Conservation (phyloP, 2,888 invertebrate species). For the Scaptomyza cyrtandrae region DNA sequence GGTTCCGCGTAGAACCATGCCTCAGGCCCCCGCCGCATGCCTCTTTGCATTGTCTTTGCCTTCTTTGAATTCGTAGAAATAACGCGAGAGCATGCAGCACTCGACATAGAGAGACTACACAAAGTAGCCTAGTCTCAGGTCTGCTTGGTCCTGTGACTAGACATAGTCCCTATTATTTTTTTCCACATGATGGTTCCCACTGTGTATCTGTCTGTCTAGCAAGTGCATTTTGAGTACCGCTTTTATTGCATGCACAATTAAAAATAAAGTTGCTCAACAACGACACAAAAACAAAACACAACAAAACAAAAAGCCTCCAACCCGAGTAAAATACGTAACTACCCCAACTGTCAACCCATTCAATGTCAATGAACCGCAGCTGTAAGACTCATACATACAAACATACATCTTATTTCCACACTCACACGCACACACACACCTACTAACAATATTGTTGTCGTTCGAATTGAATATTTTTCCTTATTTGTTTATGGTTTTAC, state of each 20-base stretch:
- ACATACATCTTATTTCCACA: conserved; percentile 6
- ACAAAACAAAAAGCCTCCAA: conserved; percentile 11
- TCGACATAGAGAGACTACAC: conserved; percentile 19
- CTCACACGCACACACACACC: conserved; percentile 14
- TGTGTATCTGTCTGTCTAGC: conserved; percentile 37
- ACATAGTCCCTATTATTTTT: conserved; percentile 28
- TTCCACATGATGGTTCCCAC: conserved; percentile 33
- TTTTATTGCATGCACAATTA: conserved; percentile 79
- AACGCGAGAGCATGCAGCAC: conserved; percentile 60
- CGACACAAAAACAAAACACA: conserved; percentile 1
- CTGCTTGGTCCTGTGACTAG: conserved; percentile 23
- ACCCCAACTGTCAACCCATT: conserved; percentile 62
- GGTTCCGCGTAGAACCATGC: conserved; percentile 59
- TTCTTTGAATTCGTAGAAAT: conserved; percentile 69
- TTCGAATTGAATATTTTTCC: conserved; percentile 65
- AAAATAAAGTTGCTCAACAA: conserved; percentile 75
- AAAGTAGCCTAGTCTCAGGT: conserved; percentile 58
- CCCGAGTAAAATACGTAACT: conserved; percentile 21
- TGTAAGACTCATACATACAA: conserved; percentile 28
- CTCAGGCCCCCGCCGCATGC: conserved; percentile 28
- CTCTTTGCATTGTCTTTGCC: conserved; percentile 51
- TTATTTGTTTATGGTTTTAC: conserved; percentile 76
- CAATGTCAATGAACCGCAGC: conserved; percentile 75
- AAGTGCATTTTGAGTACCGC: conserved; percentile 73
- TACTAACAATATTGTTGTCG: conserved; percentile 23